A percentile compares a stretch with the other conserved stretches of the same genome.
Evolutionary conservation across 2,113 vertebrate species (phyloP).

Genomic region (Carettochelys insculpta): DNA sequence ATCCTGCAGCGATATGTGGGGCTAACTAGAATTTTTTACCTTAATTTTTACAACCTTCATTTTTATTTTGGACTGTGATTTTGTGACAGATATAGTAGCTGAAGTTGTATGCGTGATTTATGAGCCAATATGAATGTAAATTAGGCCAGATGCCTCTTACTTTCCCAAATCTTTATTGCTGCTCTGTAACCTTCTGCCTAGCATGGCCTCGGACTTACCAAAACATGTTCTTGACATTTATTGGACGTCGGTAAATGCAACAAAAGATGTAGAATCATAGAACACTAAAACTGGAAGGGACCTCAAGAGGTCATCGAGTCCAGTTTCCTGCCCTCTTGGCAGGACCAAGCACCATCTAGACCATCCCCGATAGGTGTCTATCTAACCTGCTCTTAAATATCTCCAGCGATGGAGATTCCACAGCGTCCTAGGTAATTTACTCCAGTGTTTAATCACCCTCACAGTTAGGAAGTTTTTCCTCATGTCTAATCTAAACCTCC

Average conservation of each 20-base stretch:
- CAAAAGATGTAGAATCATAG: background rate
- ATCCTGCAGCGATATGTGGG: background rate
- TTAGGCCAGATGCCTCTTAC: background rate
- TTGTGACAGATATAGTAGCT: background rate
- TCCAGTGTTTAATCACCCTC: no score
- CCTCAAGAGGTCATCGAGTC: no score
- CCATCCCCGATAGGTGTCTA: no score
- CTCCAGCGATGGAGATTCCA: no score
- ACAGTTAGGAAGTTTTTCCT: no score
- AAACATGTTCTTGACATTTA: background rate
- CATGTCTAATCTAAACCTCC: no score
- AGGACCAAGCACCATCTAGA: no score
- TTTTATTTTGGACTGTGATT: background rate
- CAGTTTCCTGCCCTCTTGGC: no score
- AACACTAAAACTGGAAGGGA: no score
- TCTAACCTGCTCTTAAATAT: no score
- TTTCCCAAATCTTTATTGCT: background rate
- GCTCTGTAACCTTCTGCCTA: background rate
- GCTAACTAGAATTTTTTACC: background rate
- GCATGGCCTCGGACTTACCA: background rate
- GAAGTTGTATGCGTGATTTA: background rate
- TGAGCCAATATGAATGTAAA: background rate
- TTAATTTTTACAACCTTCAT: background rate
- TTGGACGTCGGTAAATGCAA: background rate
- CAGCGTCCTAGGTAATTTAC: no score